phyloP scores from a whole-genome alignment of 2,888 invertebrate genomes.

The Toxonevra muliebris region DNA sequence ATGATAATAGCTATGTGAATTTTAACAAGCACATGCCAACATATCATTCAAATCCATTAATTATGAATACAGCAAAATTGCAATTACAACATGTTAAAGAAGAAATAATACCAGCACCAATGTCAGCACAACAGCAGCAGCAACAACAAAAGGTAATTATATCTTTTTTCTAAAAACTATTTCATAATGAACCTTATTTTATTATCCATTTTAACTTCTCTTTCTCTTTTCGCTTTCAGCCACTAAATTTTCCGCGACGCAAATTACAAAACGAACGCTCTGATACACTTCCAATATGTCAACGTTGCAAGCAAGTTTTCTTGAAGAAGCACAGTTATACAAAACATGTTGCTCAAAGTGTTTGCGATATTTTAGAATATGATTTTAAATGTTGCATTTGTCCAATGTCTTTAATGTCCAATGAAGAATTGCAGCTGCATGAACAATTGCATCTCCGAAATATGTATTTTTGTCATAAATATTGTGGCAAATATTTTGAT shows the following conservation, averaged over 20 bases:
- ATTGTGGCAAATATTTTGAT: constrained; percentile 58
- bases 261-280: constrained; percentile 56
- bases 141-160: constrained; percentile 31
- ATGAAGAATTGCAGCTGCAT: constrained; percentile 54
- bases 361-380: constrained; percentile 57
- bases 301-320: constrained; percentile 60
- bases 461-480: constrained; percentile 58
- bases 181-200: constrained; percentile 12
- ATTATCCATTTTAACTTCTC: constrained; percentile 10
- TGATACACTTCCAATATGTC: constrained; percentile 57
- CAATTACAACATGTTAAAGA: constrained; percentile 22
- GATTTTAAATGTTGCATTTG: constrained; percentile 58
- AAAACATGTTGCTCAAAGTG: constrained; percentile 57
- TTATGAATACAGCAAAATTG: constrained; percentile 26
- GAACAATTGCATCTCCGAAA: constrained; percentile 53
- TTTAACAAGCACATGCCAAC: constrained; percentile 32
- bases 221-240: constrained; percentile 39
- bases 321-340: constrained; percentile 56
- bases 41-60: constrained; percentile 37
- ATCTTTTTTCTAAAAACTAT: not conserved
- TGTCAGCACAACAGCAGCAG: constrained; percentile 24
- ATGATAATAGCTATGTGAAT: constrained; percentile 20
- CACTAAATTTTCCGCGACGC: constrained; percentile 55
- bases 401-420: constrained; percentile 60
- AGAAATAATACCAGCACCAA: constrained; percentile 10